Base-by-base conservation (phyloP, 2,797 vertebrate species). In the Acipenser oxyrinchus region DNA sequence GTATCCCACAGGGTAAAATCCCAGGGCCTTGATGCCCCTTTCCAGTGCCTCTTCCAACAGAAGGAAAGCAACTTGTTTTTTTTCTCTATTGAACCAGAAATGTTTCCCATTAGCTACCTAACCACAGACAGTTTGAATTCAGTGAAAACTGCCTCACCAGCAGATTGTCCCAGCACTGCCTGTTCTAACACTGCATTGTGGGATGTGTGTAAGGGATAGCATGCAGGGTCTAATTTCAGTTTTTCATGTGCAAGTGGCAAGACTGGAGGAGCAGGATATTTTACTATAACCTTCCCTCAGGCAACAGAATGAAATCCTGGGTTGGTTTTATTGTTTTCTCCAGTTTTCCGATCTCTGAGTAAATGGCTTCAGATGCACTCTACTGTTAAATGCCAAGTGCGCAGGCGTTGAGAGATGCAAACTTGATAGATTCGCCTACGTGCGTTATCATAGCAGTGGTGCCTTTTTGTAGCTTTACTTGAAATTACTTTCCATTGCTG, bases 61-160 rank as follows among this genome's bases (percentile, higher is more conserved):
- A 63, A 61, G 23, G 49, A 72, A 66, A 76, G 63, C 53, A 7
- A 70, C 68, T 60, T 64, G 74, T 10, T 79, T 64, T 62, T 73
- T 84, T 82, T 83, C 83, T 86, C 76, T 74, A 66, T 69, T 80
- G 75, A 83, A 72, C 82, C 69, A 77, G 81, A 87, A 87, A 89
- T 91, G 84, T 84, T 93, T 91, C 82, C 77, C 81, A 88, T 90
- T 90, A 88, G 81, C 81, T 81, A 79, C 81, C 81, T 73, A 81
- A 90, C 82, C 86, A 81, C 83, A 88, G 83, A 86, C 81, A 75
- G 77, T 78, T 70, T 72, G 76, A 77, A 70, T 78, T 78, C 72
- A 74, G 79, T 75, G 73, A 76, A 83, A 83, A 80, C 77, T 84
- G 83, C 82, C 82, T 77, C 68, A 63, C 74, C 82, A 86, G 82